Base-by-base conservation (phyloP, 1,140 invertebrate genomes). In the Diplogasteroides magnus region DNA sequence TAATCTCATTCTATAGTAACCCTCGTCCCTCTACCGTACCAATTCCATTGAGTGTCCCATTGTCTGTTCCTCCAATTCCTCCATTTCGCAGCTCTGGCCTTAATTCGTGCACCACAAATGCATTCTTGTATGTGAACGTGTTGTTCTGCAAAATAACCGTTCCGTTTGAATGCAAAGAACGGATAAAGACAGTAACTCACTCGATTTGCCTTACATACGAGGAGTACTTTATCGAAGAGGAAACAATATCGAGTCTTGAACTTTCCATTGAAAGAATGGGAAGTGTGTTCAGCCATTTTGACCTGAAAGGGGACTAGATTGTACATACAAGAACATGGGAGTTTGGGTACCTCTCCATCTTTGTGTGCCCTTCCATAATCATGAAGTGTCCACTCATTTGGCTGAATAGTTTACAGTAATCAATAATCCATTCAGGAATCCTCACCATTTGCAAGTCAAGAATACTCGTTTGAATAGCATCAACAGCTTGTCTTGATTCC, bases 351-450 rank as follows among this genome's bases (percentile, higher is more conserved):
- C 82, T 97, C 94, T 19, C 93, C 93, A 83, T 98, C 94, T 75
- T 90, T 89, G 71, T 94, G 87, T 61, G 97, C 85, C 57, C 91
- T 87, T 0, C 94, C 95, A 84, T 94, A 97, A 80, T 94, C 90
- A 66, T 89, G 89, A 58, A 96, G 85, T 75, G 90, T 87, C 32
- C 88, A 88, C 71, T 91, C 90, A 60, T 89, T 88, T 32, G 90
- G 90, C 81, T 86, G 68, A 28, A 79, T 48, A 48, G 19, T 48
- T 48, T 48, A 90, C n/a, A 23, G 89, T 86, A 77, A 93, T 92
- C 76, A 89, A 91, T 69, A 48, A 48, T 48, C 37, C 6, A 48
- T 11, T 48, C 19, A 11, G 19, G 19, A 48, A 48, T 19, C 19
- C 37, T 48, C 37, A 64, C 56, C 76, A 77, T 77, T 3, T 64